Base-by-base conservation (phyloP, 2,888 invertebrate species). In the Tryphoninae sp. region DNA sequence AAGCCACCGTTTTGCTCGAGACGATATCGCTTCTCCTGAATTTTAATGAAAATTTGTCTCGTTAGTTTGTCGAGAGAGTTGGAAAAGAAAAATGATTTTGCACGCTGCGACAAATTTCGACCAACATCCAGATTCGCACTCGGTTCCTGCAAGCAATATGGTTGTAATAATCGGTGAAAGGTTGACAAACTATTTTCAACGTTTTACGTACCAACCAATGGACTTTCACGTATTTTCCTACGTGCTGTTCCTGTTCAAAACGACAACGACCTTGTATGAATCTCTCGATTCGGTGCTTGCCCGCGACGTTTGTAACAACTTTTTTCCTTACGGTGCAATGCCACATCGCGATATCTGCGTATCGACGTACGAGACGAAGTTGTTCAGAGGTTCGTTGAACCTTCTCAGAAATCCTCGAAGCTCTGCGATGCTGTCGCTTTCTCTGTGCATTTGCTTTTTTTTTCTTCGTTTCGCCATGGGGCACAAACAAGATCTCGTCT, bases 151-250 rank as follows among this genome's bases (percentile, higher is more conserved):
- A 33, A 33, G 33, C 33, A 33, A 45, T 45, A 45, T 9, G 13
- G 13, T 19, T 19, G 19, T 19, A 23, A 33, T 33, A 13, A 13
- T 4, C 16, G n/a, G 67, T 49, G 33, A 75, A 67, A 67, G 33
- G 59, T 75, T 45, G 65, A 59, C 58, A 59, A 75, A 75, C 61
- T 59, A 61, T 76, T 76, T 33, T 59, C 45, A 33, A 33, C 33
- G 33, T 45, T 45, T 45, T 45, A 75, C 58, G 61, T 69, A 51
- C 53, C 51, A 42, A 22, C 11, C 53, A 61, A 61, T 40, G 22
- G 62, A 77, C 69, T 69, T 69, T 69, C 77, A 62, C 76, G 62
- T 26, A 16, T 77, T 77, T 62, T 62, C 40, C 68, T 61, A 40
- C 40, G 0, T 9, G 7, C 23, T 22, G 11, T 26, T n/a, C n/a